phyloP scores from a whole-genome alignment of 2,797 vertebrate genomes.

The Phrynocephalus vlangalii region DNA sequence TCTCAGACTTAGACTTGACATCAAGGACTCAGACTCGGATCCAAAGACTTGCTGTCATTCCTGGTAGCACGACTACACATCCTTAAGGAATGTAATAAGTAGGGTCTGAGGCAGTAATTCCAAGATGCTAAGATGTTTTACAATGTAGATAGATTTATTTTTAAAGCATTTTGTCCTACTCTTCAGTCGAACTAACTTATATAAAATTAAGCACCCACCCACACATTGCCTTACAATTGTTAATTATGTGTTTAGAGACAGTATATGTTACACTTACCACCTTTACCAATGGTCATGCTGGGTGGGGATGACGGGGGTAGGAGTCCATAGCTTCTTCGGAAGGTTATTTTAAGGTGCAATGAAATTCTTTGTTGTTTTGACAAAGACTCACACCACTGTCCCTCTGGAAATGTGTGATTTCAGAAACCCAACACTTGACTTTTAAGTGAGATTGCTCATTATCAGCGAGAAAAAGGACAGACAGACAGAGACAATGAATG shows the following conservation, averaged over 20 bases:
- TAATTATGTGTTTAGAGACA: background rate
- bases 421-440: background rate
- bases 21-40: too few relatives aligned
- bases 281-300: background rate
- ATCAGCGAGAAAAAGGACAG: background rate
- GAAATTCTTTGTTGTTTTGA: background rate
- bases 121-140: background rate
- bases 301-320: too few relatives aligned
- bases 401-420: background rate
- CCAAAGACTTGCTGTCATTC: too few relatives aligned
- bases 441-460: background rate
- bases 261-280: too few relatives aligned
- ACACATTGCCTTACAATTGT: background rate
- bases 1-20: too few relatives aligned
- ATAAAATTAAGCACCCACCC: background rate
- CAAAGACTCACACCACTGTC: background rate
- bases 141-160: background rate
- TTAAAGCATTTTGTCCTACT: background rate
- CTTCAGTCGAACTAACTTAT: background rate
- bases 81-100: background rate
- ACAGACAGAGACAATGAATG: slow-evolving; percentile 10
- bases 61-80: background rate
- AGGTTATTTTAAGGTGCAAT: background rate
- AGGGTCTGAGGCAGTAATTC: background rate
- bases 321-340: background rate